phyloP scores from a whole-genome alignment of 2,113 vertebrate species.

The Pteropus alecto region DNA sequence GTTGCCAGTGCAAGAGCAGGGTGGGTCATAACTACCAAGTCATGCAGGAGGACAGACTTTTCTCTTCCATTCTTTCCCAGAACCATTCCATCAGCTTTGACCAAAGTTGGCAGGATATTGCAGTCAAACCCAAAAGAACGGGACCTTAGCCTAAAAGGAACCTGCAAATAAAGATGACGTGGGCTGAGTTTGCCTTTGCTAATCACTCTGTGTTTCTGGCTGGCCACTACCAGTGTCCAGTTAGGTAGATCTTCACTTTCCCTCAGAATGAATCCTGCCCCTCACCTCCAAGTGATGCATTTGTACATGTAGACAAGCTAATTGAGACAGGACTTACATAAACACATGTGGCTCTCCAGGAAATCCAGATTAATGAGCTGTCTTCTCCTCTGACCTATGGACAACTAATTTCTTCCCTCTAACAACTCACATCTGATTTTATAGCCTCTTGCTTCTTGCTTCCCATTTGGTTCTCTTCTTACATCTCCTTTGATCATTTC shows the following conservation, averaged over 20 bases:
- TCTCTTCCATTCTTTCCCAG: neutral
- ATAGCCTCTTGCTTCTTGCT: neutral
- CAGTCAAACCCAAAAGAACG: neutral
- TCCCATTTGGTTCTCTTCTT: neutral
- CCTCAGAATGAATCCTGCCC: neutral
- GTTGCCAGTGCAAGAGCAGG: accelerated
- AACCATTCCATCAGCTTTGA: neutral
- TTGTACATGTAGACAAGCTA: neutral
- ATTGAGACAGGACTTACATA: neutral
- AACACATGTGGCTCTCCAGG: neutral
- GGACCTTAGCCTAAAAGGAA: neutral
- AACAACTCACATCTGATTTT: neutral
- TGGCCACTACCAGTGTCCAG: neutral
- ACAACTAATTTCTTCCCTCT: neutral
- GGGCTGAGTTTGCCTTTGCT: neutral
- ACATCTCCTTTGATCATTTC: neutral
- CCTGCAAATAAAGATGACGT: neutral
- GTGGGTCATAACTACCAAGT: neutral
- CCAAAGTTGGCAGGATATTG: neutral
- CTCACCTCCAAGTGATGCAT: neutral
- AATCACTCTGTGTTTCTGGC: neutral
- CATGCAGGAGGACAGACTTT: neutral
- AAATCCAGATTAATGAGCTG: neutral
- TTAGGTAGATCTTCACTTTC: neutral
- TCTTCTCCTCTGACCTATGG: neutral